phyloP scores from a whole-genome alignment of 2,797 vertebrate species.

The Parauchenoglanis punctatus region DNA sequence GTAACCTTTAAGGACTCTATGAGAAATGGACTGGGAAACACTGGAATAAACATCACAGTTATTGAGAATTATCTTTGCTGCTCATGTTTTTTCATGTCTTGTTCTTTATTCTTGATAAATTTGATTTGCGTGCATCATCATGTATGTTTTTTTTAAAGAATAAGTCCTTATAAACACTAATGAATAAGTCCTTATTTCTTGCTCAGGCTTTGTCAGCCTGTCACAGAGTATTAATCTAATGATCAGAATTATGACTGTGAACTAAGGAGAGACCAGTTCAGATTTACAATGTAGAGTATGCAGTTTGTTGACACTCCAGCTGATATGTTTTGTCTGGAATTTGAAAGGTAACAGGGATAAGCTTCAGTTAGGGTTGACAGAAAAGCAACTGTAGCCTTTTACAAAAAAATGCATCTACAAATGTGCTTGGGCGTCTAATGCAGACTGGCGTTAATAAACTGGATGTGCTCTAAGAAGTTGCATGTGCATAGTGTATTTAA shows the following conservation, averaged over 20 bases:
- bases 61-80: not conserved
- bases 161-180: not conserved
- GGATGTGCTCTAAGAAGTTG: not conserved
- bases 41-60: not conserved
- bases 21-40: not conserved
- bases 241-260: not conserved
- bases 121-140: not conserved
- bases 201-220: not conserved
- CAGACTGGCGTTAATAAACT: not conserved
- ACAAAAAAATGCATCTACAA: not conserved
- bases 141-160: not conserved
- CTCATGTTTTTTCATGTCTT: not conserved
- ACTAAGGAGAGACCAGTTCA: not conserved
- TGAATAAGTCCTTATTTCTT: not conserved
- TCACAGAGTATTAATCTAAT: not conserved
- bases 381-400: not conserved
- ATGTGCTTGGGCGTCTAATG: not conserved
- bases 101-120: not conserved
- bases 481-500: slow-evolving; percentile 2
- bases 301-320: not conserved
- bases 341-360: not conserved
- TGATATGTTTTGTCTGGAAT: not conserved
- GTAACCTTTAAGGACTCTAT: not conserved
- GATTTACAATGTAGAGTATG: not conserved
- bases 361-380: not conserved